A percentile compares a stretch with the other conserved stretches of the same genome.
Evolutionary conservation across 1,140 invertebrate genomes (phyloP).

Genomic region (Panonychus citri): DNA sequence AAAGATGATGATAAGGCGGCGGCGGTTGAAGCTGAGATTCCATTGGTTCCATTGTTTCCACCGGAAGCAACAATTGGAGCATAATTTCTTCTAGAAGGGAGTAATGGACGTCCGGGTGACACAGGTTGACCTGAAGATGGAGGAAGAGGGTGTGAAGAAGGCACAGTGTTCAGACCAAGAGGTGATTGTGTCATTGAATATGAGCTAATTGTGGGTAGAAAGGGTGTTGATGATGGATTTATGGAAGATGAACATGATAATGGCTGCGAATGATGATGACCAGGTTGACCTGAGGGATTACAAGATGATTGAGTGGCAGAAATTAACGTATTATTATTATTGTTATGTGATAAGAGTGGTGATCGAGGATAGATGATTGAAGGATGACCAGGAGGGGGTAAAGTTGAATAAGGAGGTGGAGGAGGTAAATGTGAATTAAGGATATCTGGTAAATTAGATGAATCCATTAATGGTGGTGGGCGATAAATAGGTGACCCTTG

Average conservation of each 20-base stretch:
- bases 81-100: slow-evolving; percentile 2
- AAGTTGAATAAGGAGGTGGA: background rate
- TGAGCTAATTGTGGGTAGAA: background rate
- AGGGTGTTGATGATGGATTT: background rate
- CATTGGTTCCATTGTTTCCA: background rate
- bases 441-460: background rate
- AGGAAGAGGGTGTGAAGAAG: slow-evolving; percentile 28
- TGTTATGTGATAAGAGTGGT: background rate
- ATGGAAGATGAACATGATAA: background rate
- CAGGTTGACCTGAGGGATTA: too few species aligned
- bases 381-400: too few species aligned
- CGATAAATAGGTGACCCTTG: too few species aligned
- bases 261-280: background rate
- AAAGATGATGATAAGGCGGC: too few species aligned
- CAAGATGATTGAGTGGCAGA: too few species aligned
- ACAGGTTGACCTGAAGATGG: slow-evolving; percentile 15
- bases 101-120: slow-evolving; percentile 1
- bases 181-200: background rate
- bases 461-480: background rate
- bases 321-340: background rate
- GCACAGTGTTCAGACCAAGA: slow-evolving; percentile 24
- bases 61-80: too few species aligned
- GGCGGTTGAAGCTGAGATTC: background rate
- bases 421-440: background rate
- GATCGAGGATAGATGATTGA: too few species aligned